Conservation (phyloP, 2,888 invertebrate species). For the Anoplius nigerrimus region DNA sequence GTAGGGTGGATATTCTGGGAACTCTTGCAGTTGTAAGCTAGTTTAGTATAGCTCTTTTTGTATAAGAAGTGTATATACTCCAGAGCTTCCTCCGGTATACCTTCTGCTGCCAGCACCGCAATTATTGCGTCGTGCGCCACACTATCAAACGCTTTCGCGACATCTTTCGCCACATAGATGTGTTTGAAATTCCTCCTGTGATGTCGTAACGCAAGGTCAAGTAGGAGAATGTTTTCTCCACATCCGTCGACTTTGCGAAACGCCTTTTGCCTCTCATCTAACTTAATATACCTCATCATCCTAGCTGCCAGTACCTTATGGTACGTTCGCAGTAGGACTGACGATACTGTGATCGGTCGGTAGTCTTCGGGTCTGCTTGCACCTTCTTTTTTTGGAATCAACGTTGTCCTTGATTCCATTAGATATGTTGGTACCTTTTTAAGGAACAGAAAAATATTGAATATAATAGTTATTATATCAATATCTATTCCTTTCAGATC, state of each 20-base stretch:
- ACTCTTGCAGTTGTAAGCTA: background rate
- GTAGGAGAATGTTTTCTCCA: slow-evolving; percentile 26
- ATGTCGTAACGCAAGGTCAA: slow-evolving; percentile 28
- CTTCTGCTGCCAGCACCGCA: slow-evolving; percentile 1
- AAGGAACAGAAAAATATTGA: too few species aligned
- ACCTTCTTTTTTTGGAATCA: too few species aligned
- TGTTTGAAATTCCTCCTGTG: slow-evolving; percentile 11
- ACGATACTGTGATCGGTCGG: slow-evolving; percentile 36
- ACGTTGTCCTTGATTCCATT: background rate
- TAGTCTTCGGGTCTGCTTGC: slow-evolving; percentile 31
- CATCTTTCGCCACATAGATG: slow-evolving; percentile 38
- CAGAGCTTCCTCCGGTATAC: too few species aligned
- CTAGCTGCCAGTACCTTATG: slow-evolving; percentile 33
- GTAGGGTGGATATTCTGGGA: background rate
- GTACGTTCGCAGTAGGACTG: slow-evolving; percentile 13
- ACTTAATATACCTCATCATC: background rate
- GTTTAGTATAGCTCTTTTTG: slow-evolving; percentile 12
- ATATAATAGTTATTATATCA: too few species aligned
- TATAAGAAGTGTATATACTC: slow-evolving; percentile 17
- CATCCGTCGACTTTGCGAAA: slow-evolving; percentile 29
- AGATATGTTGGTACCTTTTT: too few species aligned
- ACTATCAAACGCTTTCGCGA: too few species aligned
- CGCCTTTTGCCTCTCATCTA: slow-evolving; percentile 17
- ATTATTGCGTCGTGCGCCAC: slow-evolving; percentile 34
- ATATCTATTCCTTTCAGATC: too few species aligned